A percentile compares a stretch with the other conserved stretches of the same genome.
Conservation (phyloP, 2,888 invertebrate genomes). For the Xestobium rufovillosum region DNA sequence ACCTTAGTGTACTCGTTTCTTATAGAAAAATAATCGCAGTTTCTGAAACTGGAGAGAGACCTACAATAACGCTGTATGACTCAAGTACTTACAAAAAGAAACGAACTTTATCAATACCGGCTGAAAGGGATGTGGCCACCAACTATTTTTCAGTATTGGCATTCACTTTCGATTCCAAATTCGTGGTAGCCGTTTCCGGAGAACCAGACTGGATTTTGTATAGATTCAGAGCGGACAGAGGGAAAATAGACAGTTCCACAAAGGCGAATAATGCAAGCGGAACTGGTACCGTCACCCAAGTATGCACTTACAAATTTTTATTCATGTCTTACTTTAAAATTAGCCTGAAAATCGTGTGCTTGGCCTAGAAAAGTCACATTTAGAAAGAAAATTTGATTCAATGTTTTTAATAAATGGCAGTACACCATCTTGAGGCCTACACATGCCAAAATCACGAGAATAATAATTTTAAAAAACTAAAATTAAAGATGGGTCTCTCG, state of each 20-base stretch:
- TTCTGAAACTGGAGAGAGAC: slow-evolving; percentile 57
- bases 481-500: no score
- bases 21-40: slow-evolving; percentile 58
- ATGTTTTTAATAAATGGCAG: no score
- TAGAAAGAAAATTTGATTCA: no score
- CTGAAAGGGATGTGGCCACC: slow-evolving; percentile 45
- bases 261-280: slow-evolving; percentile 66
- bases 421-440: no score
- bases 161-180: slow-evolving; percentile 77
- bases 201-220: slow-evolving; percentile 77
- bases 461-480: no score
- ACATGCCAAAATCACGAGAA: no score
- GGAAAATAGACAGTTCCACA: slow-evolving; percentile 67
- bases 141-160: slow-evolving; percentile 62
- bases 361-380: no score
- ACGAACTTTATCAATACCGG: slow-evolving; percentile 51
- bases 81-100: slow-evolving; percentile 60
- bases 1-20: slow-evolving; percentile 23
- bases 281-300: slow-evolving; percentile 57
- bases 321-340: no score
- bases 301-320: slow-evolving; percentile 29
- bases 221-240: slow-evolving; percentile 76
- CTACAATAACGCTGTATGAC: slow-evolving; percentile 65
- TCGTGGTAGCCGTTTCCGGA: slow-evolving; percentile 70
- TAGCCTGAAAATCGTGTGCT: no score